phyloP scores from a whole-genome alignment of 2,888 invertebrate species.

The Serrognathus titanus region DNA sequence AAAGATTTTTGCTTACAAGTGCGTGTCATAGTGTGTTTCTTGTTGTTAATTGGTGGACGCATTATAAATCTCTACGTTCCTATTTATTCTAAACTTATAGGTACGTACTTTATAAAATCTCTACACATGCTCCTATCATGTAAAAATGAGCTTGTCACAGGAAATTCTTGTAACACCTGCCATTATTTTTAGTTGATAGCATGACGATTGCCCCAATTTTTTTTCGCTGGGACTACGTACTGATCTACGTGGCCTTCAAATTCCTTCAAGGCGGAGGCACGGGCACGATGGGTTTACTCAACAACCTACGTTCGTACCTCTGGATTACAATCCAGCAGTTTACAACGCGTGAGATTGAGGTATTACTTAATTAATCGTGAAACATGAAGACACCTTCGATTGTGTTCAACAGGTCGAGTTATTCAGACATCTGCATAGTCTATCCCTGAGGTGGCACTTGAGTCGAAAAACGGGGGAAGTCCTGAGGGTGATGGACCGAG shows the following conservation, averaged over 20 bases:
- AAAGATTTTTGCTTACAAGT: conserved; percentile 74
- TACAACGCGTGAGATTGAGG: conserved; percentile 88
- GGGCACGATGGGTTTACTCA: conserved; percentile 88
- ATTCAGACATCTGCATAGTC: conserved; percentile 81
- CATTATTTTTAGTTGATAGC: conserved; percentile 74
- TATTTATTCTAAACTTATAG: conserved; percentile 88
- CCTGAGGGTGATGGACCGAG: conserved; percentile 92
- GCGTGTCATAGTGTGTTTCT: conserved; percentile 77
- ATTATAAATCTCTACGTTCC: conserved; percentile 89
- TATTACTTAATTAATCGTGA: conserved; percentile 34
- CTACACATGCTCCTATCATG: background rate
- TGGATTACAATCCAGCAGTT: conserved; percentile 97
- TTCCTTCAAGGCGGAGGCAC: conserved; percentile 95
- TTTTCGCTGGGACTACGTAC: conserved; percentile 88
- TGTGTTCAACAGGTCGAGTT: conserved; percentile 64
- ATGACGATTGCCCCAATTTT: conserved; percentile 55
- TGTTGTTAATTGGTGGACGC: conserved; percentile 73
- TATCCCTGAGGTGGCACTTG: conserved; percentile 94
- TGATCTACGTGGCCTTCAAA: conserved; percentile 82
- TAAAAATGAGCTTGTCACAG: background rate
- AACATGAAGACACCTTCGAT: conserved; percentile 1
- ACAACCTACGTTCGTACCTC: conserved; percentile 84
- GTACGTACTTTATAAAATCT: conserved; percentile 52
- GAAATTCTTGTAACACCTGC: background rate
- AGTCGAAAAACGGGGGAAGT: conserved; percentile 96